A percentile compares a stretch with the other conserved stretches of the same genome.
Evolutionary conservation across 2,113 vertebrate genomes (phyloP).

Genomic region (Syngnathus floridae): DNA sequence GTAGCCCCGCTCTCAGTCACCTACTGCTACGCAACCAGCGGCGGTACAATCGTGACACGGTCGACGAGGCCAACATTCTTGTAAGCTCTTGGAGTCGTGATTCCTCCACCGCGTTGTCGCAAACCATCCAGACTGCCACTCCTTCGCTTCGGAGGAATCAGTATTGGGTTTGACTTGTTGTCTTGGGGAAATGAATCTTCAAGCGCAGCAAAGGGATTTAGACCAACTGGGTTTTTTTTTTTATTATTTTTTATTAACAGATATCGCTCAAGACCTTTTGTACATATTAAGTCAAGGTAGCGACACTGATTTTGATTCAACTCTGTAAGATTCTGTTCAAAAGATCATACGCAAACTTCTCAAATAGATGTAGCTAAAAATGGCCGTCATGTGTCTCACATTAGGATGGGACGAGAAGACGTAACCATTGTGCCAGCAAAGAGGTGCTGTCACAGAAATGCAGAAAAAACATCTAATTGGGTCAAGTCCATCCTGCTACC

Average conservation of each 20-base stretch:
- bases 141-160: constrained; percentile 77
- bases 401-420: too few species aligned
- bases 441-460: too few species aligned
- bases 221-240: background rate
- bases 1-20: constrained; percentile 45
- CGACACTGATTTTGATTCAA: background rate
- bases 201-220: background rate
- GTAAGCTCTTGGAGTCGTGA: constrained; percentile 69
- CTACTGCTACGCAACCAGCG: constrained; percentile 38
- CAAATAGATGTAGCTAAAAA: too few species aligned
- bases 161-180: constrained; percentile 81
- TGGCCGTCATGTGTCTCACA: too few species aligned
- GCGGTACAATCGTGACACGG: constrained; percentile 8
- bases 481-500: background rate
- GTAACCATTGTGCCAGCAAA: too few species aligned
- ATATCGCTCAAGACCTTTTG: background rate
- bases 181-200: background rate
- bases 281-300: background rate
- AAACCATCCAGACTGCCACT: constrained; percentile 73
- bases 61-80: constrained; percentile 48
- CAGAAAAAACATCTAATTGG: too few species aligned
- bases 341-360: background rate
- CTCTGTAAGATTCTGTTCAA: background rate
- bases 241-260: background rate
- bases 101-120: constrained; percentile 67